Conservation (phyloP, 2,888 invertebrate species). For the Piscicola geometra region DNA sequence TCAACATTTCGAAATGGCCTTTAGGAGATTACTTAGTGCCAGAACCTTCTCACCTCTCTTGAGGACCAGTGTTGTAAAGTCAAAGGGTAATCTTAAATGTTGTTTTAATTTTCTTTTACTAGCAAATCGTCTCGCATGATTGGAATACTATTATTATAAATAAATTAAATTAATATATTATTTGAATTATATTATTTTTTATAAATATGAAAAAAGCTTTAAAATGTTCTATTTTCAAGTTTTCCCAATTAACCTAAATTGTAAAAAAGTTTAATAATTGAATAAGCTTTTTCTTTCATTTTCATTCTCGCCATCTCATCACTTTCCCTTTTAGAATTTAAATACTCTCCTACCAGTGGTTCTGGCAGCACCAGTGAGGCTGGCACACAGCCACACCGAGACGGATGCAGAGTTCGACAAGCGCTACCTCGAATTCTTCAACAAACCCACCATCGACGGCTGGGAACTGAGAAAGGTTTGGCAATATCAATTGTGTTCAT, state of each 20-base stretch:
- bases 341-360: background rate
- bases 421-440: constrained; percentile 66
- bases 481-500: no score
- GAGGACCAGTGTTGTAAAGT: background rate
- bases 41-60: background rate
- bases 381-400: constrained; percentile 35
- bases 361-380: constrained; percentile 19
- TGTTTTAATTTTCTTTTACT: no score
- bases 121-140: background rate
- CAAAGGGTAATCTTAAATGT: background rate
- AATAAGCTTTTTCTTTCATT: no score
- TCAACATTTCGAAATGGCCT: background rate
- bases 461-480: constrained; percentile 79
- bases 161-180: background rate
- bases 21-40: background rate
- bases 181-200: background rate
- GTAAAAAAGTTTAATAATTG: no score
- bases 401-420: constrained; percentile 48
- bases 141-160: background rate
- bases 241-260: no score
- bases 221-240: no score
- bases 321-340: no score
- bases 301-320: no score
- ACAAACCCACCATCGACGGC: constrained; percentile 78
- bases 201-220: no score